phyloP scores from a whole-genome alignment of 2,113 vertebrate genomes.

The Syrmaticus mikado region DNA sequence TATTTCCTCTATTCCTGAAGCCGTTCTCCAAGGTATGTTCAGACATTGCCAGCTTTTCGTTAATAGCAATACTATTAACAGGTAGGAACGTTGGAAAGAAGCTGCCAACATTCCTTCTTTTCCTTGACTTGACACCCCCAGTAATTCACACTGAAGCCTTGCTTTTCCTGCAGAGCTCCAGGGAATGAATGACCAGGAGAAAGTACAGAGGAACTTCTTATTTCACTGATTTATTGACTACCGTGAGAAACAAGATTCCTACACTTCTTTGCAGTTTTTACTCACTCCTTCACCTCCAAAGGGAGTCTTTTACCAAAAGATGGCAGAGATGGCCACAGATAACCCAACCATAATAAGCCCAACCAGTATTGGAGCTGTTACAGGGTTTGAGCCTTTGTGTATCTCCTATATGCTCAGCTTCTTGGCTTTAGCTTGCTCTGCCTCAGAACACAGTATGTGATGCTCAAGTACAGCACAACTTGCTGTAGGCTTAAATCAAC shows the following conservation, averaged over 20 bases:
- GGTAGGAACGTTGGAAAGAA: background rate
- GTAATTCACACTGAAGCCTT: accelerated
- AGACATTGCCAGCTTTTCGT: background rate
- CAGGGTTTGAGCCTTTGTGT: background rate
- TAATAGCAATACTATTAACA: background rate
- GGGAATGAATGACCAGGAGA: background rate
- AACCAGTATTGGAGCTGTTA: background rate
- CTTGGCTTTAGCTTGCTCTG: background rate
- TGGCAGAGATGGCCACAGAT: background rate
- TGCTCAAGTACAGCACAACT: background rate
- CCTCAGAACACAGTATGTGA: accelerated
- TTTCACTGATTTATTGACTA: accelerated
- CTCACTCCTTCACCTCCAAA: background rate
- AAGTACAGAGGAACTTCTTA: background rate
- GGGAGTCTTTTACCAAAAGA: background rate
- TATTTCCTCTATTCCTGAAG: background rate
- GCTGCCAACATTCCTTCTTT: background rate
- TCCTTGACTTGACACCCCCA: background rate
- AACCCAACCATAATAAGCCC: background rate
- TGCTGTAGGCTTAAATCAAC: background rate
- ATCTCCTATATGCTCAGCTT: background rate
- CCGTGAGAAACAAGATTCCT: background rate
- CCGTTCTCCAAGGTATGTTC: background rate
- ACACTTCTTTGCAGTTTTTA: background rate
- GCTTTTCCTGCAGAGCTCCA: background rate